phyloP scores from a whole-genome alignment of 2,113 vertebrate species.

The Rhinogobius similis region DNA sequence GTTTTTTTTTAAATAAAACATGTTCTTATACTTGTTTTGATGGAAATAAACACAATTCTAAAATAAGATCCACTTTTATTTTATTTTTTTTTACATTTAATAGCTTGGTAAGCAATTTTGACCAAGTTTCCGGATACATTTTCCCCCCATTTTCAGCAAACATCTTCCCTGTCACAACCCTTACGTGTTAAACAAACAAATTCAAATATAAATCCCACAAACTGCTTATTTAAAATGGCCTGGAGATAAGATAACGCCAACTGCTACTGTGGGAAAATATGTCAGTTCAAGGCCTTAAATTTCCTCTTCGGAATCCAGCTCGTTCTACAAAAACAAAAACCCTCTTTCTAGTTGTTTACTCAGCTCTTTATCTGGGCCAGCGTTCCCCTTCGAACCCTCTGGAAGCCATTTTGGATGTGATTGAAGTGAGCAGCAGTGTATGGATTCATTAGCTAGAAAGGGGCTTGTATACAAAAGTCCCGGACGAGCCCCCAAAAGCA shows the following conservation, averaged over 20 bases:
- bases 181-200: slow-evolving; percentile 34
- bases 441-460: slow-evolving; percentile 40
- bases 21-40: too few relatives aligned
- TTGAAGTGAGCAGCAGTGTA: slow-evolving; percentile 34
- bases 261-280: slow-evolving; percentile 65
- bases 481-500: slow-evolving; percentile 43
- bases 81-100: too few relatives aligned
- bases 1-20: too few relatives aligned
- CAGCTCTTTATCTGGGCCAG: slow-evolving; percentile 63
- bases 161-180: background rate
- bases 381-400: slow-evolving; percentile 52
- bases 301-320: slow-evolving; percentile 50
- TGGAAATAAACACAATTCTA: too few relatives aligned
- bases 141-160: background rate
- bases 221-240: slow-evolving; percentile 33
- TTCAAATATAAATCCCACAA: slow-evolving; percentile 8
- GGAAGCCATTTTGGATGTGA: slow-evolving; percentile 56
- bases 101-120: background rate
- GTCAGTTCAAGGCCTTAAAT: slow-evolving; percentile 37
- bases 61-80: too few relatives aligned
- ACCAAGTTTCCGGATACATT: background rate
- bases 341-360: slow-evolving; percentile 63
- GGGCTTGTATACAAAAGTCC: slow-evolving; percentile 45
- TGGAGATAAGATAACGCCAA: slow-evolving; percentile 28
- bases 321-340: slow-evolving; percentile 66